These are phyloP conservation scores for Lindbergichthys nudifrons DNA, from an alignment of 2,797 vertebrate genomes.

Conservation along the genomic window DNA sequence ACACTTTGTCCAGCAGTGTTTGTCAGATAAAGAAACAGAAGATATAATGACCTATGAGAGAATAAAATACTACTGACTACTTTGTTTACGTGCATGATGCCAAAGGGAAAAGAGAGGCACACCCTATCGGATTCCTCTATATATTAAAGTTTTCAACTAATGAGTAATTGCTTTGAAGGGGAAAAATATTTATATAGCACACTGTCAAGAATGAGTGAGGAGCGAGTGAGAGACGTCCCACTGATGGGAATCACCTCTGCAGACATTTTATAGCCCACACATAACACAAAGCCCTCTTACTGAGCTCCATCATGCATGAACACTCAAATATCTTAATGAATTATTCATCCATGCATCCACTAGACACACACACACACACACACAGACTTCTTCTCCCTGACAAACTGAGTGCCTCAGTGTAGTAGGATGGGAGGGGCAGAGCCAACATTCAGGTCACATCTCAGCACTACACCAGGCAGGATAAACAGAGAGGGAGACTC, in stretches of 20 bases:
- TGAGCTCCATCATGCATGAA: constrained; percentile 51
- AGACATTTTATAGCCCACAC: constrained; percentile 21
- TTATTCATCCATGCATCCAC: constrained; percentile 59
- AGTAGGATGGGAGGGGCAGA: constrained; percentile 12
- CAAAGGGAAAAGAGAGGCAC: not conserved
- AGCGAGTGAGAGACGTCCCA: not conserved
- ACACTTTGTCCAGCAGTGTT: constrained; percentile 20
- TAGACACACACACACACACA: constrained; percentile 23
- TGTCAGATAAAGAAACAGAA: constrained; percentile 18
- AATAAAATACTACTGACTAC: constrained; percentile 30
- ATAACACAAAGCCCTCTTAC: constrained; percentile 26
- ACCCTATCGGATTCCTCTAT: not conserved
- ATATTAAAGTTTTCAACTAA: not conserved
- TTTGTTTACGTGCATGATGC: constrained; percentile 26
- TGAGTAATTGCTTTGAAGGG: not conserved
- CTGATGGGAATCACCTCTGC: constrained; percentile 19
- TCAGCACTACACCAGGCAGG: constrained; percentile 8
- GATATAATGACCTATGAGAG: constrained; percentile 7
- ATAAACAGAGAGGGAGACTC: constrained; percentile 1
- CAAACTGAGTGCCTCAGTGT: constrained; percentile 7
- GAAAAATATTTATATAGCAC: not conserved
- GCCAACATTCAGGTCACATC: constrained; percentile 46
- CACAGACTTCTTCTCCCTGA: constrained; percentile 29
- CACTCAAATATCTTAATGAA: constrained; percentile 53
- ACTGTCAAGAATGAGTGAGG: not conserved